phyloP scores from a whole-genome alignment of 37 sponge, comb jelly and placozoan genomes.

The Amphimedon queenslandica region DNA sequence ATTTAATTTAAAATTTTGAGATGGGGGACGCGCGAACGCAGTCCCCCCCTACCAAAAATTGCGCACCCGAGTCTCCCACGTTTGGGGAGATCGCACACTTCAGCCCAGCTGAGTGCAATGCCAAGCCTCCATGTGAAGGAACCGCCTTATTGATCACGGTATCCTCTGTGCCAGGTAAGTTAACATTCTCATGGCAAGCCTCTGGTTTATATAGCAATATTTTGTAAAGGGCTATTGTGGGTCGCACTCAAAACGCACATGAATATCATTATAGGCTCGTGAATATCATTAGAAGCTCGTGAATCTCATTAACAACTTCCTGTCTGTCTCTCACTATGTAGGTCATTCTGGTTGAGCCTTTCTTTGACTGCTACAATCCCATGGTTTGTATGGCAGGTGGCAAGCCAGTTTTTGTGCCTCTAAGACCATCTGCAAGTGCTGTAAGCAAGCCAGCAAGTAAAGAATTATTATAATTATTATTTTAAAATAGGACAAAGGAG shows the following conservation, averaged over 20 bases:
- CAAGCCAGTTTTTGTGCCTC: conserved; percentile 71
- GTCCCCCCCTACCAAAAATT: conserved; percentile 97
- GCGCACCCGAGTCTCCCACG: conserved; percentile 95
- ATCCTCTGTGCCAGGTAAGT: conserved; percentile 97
- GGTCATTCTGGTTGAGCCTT: conserved; percentile 96
- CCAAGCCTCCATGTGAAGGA: conserved; percentile 87
- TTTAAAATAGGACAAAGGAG: neutral
- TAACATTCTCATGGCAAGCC: no score
- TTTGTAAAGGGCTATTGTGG: no score
- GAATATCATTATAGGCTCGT: no score
- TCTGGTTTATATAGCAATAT: no score
- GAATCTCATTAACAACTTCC: no score
- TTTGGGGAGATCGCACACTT: conserved; percentile 96
- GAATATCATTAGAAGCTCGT: no score
- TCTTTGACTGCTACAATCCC: conserved; percentile 90
- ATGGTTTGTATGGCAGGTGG: conserved; percentile 78
- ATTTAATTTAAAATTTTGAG: no score
- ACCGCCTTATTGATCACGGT: conserved; percentile 92
- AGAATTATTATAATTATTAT: no score
- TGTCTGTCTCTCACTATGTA: conserved; percentile 22
- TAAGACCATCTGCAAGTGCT: conserved; percentile 41
- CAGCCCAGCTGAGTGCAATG: conserved; percentile 95
- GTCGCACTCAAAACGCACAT: no score
- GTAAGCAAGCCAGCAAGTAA: no score
- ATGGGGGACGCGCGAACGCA: conserved; percentile 97